These are phyloP conservation scores for Turritopsis dohrnii DNA, from an alignment of 30 jellyfish, hydroid and myxozoan species.

Conservation along the genomic window DNA sequence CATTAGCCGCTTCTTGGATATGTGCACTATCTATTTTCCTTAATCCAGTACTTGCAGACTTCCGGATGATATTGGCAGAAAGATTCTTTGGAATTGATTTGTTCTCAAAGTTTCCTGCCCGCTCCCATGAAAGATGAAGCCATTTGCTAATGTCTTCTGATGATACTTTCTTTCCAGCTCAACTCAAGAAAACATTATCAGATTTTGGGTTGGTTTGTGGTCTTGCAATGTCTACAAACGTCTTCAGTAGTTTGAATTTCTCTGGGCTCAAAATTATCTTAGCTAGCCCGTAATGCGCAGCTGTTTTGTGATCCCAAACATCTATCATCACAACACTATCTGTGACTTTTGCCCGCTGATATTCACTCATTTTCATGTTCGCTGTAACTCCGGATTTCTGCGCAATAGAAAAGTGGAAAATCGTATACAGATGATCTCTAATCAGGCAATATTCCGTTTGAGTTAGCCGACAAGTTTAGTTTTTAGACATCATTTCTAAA, in stretches of 20 bases:
- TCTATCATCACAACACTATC: background rate
- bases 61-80: background rate
- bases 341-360: background rate
- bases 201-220: constrained; percentile 13
- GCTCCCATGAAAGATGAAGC: constrained; percentile 22
- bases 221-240: constrained; percentile 6
- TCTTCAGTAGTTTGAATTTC: background rate
- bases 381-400: constrained; percentile 9
- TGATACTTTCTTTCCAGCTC: constrained; percentile 12
- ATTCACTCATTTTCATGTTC: constrained; percentile 13
- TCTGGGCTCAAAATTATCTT: background rate
- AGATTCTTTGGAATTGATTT: constrained; percentile 12
- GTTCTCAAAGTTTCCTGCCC: constrained; percentile 5
- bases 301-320: constrained; percentile 25
- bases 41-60: constrained; percentile 16
- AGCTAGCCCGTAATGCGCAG: constrained; percentile 18
- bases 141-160: background rate
- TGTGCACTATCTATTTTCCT: constrained; percentile 12
- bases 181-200: background rate
- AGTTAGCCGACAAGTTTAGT: background rate
- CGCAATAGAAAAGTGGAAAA: background rate
- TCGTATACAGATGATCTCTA: background rate
- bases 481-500: background rate
- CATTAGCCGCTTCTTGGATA: constrained; percentile 13
- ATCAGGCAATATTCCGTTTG: background rate